Evolutionary conservation across 2,113 vertebrate species (phyloP).

Genomic region (Narcine bancroftii): DNA sequence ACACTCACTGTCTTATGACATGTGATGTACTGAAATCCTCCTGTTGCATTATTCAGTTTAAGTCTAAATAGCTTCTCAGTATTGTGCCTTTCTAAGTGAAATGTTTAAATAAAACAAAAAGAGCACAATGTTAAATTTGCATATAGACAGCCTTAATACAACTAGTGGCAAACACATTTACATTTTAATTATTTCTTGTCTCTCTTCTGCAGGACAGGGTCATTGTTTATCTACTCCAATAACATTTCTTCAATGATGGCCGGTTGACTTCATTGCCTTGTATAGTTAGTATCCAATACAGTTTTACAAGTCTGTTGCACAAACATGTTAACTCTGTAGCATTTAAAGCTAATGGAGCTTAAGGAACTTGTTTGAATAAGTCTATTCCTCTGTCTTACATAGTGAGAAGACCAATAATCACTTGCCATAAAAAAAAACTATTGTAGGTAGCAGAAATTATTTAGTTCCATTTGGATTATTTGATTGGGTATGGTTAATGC

Average conservation of each 20-base stretch:
- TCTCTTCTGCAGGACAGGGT: background rate
- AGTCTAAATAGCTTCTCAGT: background rate
- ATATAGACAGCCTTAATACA: background rate
- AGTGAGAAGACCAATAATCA: too few relatives aligned
- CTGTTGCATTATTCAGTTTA: slow-evolving; percentile 19
- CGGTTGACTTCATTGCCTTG: background rate
- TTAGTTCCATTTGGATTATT: background rate
- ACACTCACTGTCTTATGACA: background rate
- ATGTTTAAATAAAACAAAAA: background rate
- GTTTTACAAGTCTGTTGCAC: background rate
- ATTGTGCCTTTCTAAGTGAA: background rate
- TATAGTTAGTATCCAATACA: background rate
- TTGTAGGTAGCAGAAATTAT: background rate
- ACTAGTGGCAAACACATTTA: slow-evolving; percentile 14
- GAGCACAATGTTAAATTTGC: background rate
- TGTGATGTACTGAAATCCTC: too few relatives aligned
- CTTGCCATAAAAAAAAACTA: background rate
- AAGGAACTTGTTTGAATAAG: background rate
- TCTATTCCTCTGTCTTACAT: background rate
- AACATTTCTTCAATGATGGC: background rate
- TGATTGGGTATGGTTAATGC: background rate
- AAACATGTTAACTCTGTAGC: background rate
- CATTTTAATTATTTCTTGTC: slow-evolving; percentile 29
- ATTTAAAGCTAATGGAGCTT: background rate
- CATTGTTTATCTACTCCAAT: slow-evolving; percentile 11